Evolutionary conservation across 2,888 invertebrate genomes (phyloP).

Genomic region (Cheilosia variabilis): DNA sequence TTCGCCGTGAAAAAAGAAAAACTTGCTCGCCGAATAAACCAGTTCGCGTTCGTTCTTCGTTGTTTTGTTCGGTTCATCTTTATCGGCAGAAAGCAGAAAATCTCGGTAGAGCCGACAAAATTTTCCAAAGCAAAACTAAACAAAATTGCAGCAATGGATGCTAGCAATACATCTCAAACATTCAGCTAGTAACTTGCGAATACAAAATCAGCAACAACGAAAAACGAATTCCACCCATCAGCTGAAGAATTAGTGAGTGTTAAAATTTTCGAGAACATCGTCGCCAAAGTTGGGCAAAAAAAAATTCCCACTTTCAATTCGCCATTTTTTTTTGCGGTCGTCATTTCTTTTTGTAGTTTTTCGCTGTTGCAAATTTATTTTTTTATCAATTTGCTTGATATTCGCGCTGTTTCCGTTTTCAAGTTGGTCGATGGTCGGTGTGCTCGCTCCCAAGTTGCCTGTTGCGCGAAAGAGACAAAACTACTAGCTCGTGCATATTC

Average conservation of each 20-base stretch:
- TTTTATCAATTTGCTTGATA: slow-evolving; percentile 11
- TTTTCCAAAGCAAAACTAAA: slow-evolving; percentile 35
- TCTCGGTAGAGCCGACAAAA: slow-evolving; percentile 33
- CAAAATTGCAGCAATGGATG: slow-evolving; percentile 65
- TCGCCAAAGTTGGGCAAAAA: slow-evolving; percentile 12
- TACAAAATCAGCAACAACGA: slow-evolving; percentile 51
- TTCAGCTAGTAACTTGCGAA: slow-evolving; percentile 52
- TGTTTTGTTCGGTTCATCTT: slow-evolving; percentile 44
- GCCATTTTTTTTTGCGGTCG: slow-evolving; percentile 37
- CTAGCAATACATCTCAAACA: slow-evolving; percentile 41
- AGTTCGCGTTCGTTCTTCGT: slow-evolving; percentile 18
- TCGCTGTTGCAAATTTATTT: slow-evolving; percentile 6
- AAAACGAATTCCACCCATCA: slow-evolving; percentile 48
- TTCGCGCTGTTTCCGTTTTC: slow-evolving; percentile 56
- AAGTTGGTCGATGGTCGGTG: slow-evolving; percentile 10
- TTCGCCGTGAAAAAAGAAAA: slow-evolving; percentile 16
- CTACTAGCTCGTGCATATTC: slow-evolving; percentile 3
- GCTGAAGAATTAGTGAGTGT: slow-evolving; percentile 27
- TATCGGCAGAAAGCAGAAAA: slow-evolving; percentile 56
- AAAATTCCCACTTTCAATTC: slow-evolving; percentile 57
- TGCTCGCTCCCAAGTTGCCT: slow-evolving; percentile 10
- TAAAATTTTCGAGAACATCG: slow-evolving; percentile 21
- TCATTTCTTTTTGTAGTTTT: neutral
- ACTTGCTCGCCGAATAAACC: slow-evolving; percentile 5
- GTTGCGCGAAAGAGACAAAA: slow-evolving; percentile 15